Base-by-base conservation (phyloP, 2,888 invertebrate genomes). In the Chydorus sphaericus region DNA sequence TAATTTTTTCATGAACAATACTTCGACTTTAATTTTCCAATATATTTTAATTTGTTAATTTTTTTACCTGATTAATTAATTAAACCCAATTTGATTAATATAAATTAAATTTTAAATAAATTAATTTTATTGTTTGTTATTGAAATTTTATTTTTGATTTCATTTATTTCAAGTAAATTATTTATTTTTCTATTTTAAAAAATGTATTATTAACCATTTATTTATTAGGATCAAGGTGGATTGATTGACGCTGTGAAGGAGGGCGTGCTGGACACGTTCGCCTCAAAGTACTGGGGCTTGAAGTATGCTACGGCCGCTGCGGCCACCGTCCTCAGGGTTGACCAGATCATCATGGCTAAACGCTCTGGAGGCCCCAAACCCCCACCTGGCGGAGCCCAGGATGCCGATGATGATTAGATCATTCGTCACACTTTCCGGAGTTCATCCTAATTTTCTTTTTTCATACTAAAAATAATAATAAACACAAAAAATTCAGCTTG, bases 301-400 rank as follows among this genome's bases (percentile, higher is more conserved):
- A 93, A 94, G 69, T 93, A 97, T 72, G 94, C 97, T 0, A 87
- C 91, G 0, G 82, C 85, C 59, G 92, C 93, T 1, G 92, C 96
- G 10, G 81, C 85, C 59, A 94, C 94, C 1, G 85, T 96, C 62
- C 77, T 97, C 29, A 83, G 86, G 69, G 90, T 97, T 28, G 93
- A 96, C 73, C 92, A 96, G 74, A 96, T 97, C 62, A 96, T 97
- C 62, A 94, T 96, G 94, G 92, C 96, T 0, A 96, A 96, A 73
- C 79, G 86, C 64, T 93, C 94, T 16, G 96, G 96, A 48, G 96
- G 96, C 48, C 94, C 94, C 0, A 94, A 93, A 70, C 79, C 87
- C 2, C 78, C 79, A 64, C 66, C 66, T 50, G 68, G 70, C 55
- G 79, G 78, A 59, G 73, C 72, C 11, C 78, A 77, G 8, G 73